Conservation (phyloP, 2,888 invertebrate genomes). For the Rhimphoctona megacephalus region DNA sequence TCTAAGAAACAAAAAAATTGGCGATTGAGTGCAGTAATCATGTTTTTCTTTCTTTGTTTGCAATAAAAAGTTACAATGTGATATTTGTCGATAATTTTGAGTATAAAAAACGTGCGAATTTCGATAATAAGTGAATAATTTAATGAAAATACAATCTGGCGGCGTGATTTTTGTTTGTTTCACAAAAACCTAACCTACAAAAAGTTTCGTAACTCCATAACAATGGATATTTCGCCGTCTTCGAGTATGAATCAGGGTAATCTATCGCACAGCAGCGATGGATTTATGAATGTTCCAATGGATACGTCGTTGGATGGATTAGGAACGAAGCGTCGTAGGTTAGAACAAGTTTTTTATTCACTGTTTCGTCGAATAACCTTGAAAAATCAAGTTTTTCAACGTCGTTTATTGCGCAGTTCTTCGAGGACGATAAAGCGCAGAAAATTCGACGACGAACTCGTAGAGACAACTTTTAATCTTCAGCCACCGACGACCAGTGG, state of each 20-base stretch:
- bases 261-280: slow-evolving; percentile 77
- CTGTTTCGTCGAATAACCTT: not conserved
- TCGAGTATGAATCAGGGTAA: slow-evolving; percentile 76
- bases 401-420: slow-evolving; percentile 87
- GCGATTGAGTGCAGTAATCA: not conserved
- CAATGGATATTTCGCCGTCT: slow-evolving; percentile 77
- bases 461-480: slow-evolving; percentile 88
- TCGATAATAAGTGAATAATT: not conserved
- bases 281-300: slow-evolving; percentile 80
- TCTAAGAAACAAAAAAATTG: slow-evolving; percentile 6
- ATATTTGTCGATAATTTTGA: not conserved
- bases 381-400: not conserved
- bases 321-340: slow-evolving; percentile 83
- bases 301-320: slow-evolving; percentile 80
- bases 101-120: not conserved
- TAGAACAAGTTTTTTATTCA: slow-evolving; percentile 22
- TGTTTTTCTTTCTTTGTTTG: not conserved
- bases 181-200: slow-evolving; percentile 37
- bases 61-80: not conserved
- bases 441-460: slow-evolving; percentile 98
- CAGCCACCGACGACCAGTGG: slow-evolving; percentile 81
- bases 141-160: not conserved
- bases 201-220: slow-evolving; percentile 30
- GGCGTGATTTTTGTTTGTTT: slow-evolving; percentile 4
- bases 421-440: slow-evolving; percentile 97